Percentiles rank a stretch among this genome's conserved stretches.
phyloP scores from a whole-genome alignment of 2,888 invertebrate species.

The Chorisops tibialis region DNA sequence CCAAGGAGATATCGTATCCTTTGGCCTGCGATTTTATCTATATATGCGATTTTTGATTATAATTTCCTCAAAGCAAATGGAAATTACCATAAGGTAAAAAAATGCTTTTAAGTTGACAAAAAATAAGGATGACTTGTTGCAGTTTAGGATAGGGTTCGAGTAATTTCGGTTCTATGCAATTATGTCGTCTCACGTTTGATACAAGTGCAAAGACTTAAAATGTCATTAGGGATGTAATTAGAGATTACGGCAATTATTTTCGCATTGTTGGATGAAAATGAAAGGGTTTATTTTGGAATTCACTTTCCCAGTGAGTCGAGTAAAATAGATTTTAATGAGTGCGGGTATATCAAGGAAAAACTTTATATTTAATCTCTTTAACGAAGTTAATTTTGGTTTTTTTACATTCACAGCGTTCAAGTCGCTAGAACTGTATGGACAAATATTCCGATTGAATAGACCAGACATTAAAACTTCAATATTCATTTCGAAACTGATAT shows the following conservation, averaged over 20 bases:
- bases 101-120: neutral
- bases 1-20: neutral
- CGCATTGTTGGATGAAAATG: neutral
- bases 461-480: no score
- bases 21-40: neutral
- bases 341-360: no score
- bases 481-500: no score
- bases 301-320: no score
- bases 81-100: neutral
- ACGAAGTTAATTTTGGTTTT: no score
- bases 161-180: neutral
- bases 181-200: neutral
- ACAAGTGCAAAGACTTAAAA: slow-evolving; percentile 22
- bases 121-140: neutral
- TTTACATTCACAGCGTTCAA: no score
- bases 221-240: slow-evolving; percentile 25
- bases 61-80: neutral
- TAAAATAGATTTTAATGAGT: no score
- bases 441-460: no score
- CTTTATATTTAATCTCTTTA: no score
- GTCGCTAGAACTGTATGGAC: no score
- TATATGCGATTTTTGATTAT: neutral
- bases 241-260: slow-evolving; percentile 23
- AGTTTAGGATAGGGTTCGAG: neutral
- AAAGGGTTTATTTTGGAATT: no score